Percentiles rank a stretch among this genome's conserved stretches.
Conservation (phyloP, 1,140 invertebrate genomes). For the Mylabris phalerata region DNA sequence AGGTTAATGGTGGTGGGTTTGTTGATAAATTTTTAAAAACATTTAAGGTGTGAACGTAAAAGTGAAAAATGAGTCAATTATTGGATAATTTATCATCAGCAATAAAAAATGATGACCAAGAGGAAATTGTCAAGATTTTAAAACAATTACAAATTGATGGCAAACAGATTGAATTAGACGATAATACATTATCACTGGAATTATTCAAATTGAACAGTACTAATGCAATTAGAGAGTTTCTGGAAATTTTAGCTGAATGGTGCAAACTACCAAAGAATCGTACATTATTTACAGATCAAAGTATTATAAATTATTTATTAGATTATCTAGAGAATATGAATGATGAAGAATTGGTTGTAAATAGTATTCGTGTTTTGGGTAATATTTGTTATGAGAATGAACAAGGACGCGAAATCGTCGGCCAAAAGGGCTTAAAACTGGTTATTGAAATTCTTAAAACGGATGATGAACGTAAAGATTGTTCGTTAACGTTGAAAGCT, state of each 20-base stretch:
- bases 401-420: constrained; percentile 53
- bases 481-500: constrained; percentile 24
- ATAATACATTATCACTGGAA: constrained; percentile 4
- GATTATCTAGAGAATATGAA: constrained; percentile 42
- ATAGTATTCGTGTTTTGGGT: constrained; percentile 72
- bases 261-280: constrained; percentile 62
- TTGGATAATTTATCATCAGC: constrained; percentile 8
- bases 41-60: too few relatives aligned
- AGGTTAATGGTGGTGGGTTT: too few relatives aligned
- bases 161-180: constrained; percentile 9
- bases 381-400: constrained; percentile 87
- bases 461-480: constrained; percentile 22
- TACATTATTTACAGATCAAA: constrained; percentile 53
- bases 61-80: constrained; percentile 7
- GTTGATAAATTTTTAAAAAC: too few relatives aligned
- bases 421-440: constrained; percentile 51
- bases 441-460: constrained; percentile 47
- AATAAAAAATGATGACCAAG: constrained; percentile 11
- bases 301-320: constrained; percentile 53
- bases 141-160: constrained; percentile 1
- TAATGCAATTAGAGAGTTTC: constrained; percentile 25
- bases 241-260: constrained; percentile 64
- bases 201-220: constrained; percentile 19
- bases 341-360: constrained; percentile 50
- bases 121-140: constrained; percentile 8